These are phyloP conservation scores for Campoletis sonorensis DNA, from an alignment of 1,140 invertebrate species.

Conservation along the genomic window DNA sequence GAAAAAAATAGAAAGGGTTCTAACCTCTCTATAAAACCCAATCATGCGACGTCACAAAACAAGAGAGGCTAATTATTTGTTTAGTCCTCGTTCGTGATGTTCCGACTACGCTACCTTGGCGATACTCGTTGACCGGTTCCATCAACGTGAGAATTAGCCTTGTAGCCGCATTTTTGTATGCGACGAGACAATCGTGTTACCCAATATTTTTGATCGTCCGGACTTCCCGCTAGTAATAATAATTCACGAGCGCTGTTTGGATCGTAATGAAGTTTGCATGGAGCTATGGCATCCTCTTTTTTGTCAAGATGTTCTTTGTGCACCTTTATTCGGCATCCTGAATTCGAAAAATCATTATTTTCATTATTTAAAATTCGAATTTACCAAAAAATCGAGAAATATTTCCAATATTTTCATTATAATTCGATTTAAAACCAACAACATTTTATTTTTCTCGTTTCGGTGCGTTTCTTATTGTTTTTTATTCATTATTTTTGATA, in stretches of 20 bases:
- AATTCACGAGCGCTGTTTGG: conserved; percentile 95
- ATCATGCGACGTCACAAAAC: conserved; percentile 72
- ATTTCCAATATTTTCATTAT: no score
- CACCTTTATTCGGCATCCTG: conserved; percentile 96
- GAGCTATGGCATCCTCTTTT: conserved; percentile 89
- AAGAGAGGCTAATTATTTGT: conserved; percentile 67
- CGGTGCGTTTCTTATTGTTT: no score
- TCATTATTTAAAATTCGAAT: no score
- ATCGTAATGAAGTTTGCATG: conserved; percentile 96
- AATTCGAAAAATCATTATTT: conserved; percentile 51
- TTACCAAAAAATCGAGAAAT: no score
- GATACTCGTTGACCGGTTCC: conserved; percentile 80
- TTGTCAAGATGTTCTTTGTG: conserved; percentile 96
- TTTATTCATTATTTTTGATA: no score
- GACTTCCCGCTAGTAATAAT: conserved; percentile 88
- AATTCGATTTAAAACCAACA: no score
- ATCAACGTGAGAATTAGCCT: conserved; percentile 85
- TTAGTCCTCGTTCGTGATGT: conserved; percentile 65
- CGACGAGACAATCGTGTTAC: conserved; percentile 92
- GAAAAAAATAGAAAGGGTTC: conserved; percentile 62
- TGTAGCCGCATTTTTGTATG: conserved; percentile 96
- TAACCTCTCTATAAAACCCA: conserved; percentile 70
- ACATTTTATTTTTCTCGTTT: no score
- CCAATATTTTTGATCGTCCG: conserved; percentile 95
- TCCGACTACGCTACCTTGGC: conserved; percentile 79